A percentile compares a stretch with the other conserved stretches of the same genome.
phyloP scores from a whole-genome alignment of 1,140 invertebrate genomes.

The Ephestia elutella region DNA sequence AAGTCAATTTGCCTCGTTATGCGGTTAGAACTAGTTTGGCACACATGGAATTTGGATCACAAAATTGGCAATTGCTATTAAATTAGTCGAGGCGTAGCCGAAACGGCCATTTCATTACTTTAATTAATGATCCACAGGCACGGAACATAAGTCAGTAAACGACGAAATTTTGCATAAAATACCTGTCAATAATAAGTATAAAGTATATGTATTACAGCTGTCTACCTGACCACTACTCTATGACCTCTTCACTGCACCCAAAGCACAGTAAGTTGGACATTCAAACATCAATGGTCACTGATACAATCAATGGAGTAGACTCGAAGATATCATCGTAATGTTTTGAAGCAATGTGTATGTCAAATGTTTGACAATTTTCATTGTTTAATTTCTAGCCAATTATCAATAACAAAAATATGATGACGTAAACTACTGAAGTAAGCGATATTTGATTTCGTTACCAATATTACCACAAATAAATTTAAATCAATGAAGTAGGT shows the following conservation, averaged over 20 bases:
- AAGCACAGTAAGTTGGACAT: neutral
- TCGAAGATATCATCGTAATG: no score
- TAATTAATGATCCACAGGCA: constrained; percentile 27
- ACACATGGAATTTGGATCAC: constrained; percentile 5
- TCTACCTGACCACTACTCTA: no score
- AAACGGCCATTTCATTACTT: constrained; percentile 28
- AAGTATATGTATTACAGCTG: no score
- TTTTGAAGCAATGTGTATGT: no score
- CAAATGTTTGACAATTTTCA: no score
- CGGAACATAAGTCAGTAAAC: constrained; percentile 14
- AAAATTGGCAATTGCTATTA: constrained; percentile 10
- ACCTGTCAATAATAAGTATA: neutral
- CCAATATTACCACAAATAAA: neutral
- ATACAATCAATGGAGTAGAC: no score
- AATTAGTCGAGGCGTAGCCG: constrained; percentile 22
- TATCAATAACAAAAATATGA: no score
- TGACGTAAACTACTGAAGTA: no score
- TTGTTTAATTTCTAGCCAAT: no score
- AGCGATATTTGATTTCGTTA: no score
- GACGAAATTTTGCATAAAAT: constrained; percentile 4
- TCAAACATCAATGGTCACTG: no score
- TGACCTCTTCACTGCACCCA: no score
- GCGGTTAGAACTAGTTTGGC: neutral
- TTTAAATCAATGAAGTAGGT: constrained; percentile 16
- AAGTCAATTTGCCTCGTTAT: neutral